phyloP scores from a whole-genome alignment of 2,113 vertebrate species.

The Perca schrenkii region DNA sequence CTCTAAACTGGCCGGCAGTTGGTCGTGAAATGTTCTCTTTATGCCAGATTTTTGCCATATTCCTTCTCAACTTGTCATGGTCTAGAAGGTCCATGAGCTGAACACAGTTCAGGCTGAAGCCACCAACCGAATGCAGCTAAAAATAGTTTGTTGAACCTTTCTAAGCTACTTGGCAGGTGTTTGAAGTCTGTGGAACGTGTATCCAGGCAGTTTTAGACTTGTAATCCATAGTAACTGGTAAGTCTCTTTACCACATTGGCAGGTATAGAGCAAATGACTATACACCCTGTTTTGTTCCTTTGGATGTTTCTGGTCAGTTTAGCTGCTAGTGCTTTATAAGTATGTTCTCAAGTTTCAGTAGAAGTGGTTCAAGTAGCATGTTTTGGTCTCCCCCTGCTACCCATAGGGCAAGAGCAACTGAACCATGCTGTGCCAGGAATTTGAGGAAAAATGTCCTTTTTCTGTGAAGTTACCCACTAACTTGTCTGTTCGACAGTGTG shows the following conservation, averaged over 20 bases:
- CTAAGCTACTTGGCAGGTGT: slow-evolving; percentile 2
- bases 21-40: background rate
- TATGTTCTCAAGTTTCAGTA: no score
- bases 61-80: slow-evolving; percentile 4
- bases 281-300: no score
- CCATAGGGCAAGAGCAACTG: no score
- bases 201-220: slow-evolving; percentile 6
- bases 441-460: no score
- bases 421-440: no score
- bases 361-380: no score
- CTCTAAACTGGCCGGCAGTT: slow-evolving; percentile 69
- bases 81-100: slow-evolving; percentile 32
- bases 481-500: background rate
- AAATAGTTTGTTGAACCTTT: slow-evolving; percentile 9
- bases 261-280: no score
- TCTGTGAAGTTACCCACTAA: no score
- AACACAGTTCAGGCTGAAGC: slow-evolving; percentile 11
- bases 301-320: no score
- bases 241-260: background rate
- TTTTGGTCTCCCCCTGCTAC: no score
- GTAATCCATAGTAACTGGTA: slow-evolving; percentile 3
- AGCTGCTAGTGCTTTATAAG: no score
- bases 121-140: slow-evolving; percentile 22
- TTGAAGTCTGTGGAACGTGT: slow-evolving; percentile 22
- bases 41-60: background rate